Evolutionary conservation across 2,797 vertebrate genomes (phyloP), one percentile per base, ranked within the genome.

Genomic region (Periparus ater): DNA sequence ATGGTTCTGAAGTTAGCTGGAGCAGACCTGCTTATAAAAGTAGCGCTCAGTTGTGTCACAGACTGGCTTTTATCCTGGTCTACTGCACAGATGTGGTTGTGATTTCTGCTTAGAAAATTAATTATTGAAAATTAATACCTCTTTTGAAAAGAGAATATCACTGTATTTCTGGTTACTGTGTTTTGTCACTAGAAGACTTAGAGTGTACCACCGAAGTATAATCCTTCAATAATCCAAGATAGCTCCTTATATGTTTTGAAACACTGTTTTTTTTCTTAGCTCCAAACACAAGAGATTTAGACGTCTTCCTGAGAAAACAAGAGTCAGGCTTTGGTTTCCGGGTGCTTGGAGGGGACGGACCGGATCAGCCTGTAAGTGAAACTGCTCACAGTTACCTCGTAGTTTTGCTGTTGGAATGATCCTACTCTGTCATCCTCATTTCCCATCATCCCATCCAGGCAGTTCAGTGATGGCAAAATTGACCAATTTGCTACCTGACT

Each of bases 261-360:
- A 78, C 91, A 27, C 54, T 71, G 22, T 80, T 95, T 36, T 81
- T 95, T 95, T 25, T 70, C 90, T 93, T 95, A 99, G 99, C 99
- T 88, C 97, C 98, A 66, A 99, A 99, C 95, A 99, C 99, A 55
- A 99, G 98, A 98, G 99, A 99, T 88, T 96, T 99, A 97, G 99
- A 99, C 58, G 99, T 99, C 96, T 99, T 99, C 96, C 99, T 99
- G 95, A 98, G 99, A 91, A 99, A 99, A 95, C 99, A 99, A 95
- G 99, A 99, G 95, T 99, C 99, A 0, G 99, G 99, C 58, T 99
- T 99, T 92, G 99, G 99, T 71, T 99, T 99, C 98, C 98, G 99
- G 45, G 99, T 99, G 53, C 98, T 99, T 6, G 99, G 99, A 80
- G 99, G 99, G 84, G 99, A 99, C 34, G 99, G 99, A n/a, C 99